phyloP scores from a whole-genome alignment of 2,113 vertebrate species.

The Xiphias gladius region DNA sequence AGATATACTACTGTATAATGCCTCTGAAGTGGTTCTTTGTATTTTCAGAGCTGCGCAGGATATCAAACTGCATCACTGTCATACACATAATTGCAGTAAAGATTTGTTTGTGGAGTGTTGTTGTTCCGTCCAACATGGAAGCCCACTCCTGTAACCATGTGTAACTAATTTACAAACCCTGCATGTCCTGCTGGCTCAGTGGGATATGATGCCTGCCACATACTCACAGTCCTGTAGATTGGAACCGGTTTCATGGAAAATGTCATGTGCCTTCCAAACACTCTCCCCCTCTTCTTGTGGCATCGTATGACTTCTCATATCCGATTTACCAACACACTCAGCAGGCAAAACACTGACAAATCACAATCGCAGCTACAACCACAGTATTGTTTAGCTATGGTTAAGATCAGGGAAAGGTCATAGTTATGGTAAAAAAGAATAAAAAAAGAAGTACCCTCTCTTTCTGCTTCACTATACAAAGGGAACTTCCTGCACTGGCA shows the following conservation, averaged over 20 bases:
- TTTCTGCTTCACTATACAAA: too few species aligned
- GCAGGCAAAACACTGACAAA: too few species aligned
- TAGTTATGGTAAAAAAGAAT: too few species aligned
- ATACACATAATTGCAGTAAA: conserved; percentile 39
- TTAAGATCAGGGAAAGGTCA: too few species aligned
- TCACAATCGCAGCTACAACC: too few species aligned
- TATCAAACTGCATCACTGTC: conserved; percentile 55
- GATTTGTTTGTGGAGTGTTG: conserved; percentile 27
- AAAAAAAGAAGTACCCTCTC: too few species aligned
- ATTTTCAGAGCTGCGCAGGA: conserved; percentile 14
- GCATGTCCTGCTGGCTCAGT: conserved; percentile 44
- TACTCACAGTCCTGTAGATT: conserved; percentile 18
- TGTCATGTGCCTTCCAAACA: conserved; percentile 22
- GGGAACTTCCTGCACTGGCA: too few species aligned
- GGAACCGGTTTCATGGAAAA: conserved; percentile 48
- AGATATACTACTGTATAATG: conserved; percentile 4
- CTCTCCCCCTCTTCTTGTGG: not conserved
- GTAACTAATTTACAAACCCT: conserved; percentile 54
- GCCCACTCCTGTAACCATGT: conserved; percentile 51
- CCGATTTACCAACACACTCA: too few species aligned
- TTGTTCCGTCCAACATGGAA: conserved; percentile 23
- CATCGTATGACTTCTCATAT: not conserved
- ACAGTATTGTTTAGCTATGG: too few species aligned
- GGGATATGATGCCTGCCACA: conserved; percentile 29
- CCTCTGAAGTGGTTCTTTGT: conserved; percentile 21